Conservation (phyloP, 2,888 invertebrate species). For the Julus scanicus region DNA sequence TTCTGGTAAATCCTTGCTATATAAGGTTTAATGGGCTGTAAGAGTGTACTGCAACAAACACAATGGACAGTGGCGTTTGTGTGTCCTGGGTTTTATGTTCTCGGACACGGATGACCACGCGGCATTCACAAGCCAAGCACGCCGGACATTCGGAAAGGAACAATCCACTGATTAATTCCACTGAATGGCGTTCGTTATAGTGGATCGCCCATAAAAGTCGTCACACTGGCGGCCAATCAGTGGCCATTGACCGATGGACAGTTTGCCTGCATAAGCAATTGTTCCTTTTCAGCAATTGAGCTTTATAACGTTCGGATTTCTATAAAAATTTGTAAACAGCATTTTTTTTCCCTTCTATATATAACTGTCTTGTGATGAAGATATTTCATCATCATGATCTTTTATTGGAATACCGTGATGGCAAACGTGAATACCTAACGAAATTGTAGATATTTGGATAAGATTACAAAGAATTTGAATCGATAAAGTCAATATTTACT, state of each 20-base stretch:
- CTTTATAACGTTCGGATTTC: neutral
- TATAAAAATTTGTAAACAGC: neutral
- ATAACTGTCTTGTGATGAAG: neutral
- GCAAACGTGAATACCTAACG: neutral
- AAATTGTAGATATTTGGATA: no score
- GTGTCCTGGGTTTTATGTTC: slow-evolving; percentile 30
- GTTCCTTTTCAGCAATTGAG: neutral
- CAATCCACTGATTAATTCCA: slow-evolving; percentile 42
- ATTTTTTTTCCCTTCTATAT: neutral
- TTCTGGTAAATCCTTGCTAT: slow-evolving; percentile 16
- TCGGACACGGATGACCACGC: slow-evolving; percentile 31
- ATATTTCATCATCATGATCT: neutral
- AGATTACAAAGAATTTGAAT: no score
- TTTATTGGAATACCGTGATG: neutral
- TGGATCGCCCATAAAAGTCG: slow-evolving; percentile 36
- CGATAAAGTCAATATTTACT: no score
- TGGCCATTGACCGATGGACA: neutral
- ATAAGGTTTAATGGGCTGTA: slow-evolving; percentile 36
- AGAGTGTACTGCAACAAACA: neutral
- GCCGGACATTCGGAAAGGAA: slow-evolving; percentile 8
- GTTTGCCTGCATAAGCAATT: neutral
- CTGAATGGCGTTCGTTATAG: neutral
- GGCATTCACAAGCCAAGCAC: slow-evolving; percentile 12
- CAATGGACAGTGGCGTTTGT: slow-evolving; percentile 26
- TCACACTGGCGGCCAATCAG: slow-evolving; percentile 16